Base-by-base conservation (phyloP, 2,797 vertebrate species). In the Acanthurus tractus region DNA sequence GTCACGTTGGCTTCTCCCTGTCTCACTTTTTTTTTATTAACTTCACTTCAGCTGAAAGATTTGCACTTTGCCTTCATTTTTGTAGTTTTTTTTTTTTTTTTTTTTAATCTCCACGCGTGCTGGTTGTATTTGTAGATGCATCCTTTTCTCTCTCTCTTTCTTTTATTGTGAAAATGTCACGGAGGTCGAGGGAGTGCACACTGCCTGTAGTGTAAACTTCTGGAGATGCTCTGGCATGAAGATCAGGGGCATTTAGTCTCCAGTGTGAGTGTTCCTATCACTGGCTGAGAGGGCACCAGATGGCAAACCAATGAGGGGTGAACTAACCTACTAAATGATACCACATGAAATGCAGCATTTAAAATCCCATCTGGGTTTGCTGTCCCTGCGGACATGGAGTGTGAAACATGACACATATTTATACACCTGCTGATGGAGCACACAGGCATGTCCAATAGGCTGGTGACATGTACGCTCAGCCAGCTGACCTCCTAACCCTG, bases 251-350 rank as follows among this genome's bases (percentile, higher is more conserved):
- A 20, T 81, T 81, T 50, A 73, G 53, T 57, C 81, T 85, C 66
- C 59, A 66, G 84, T 86, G 86, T 74, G 86, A 87, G 76, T 67
- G 80, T 75, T 87, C 76, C 88, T 53, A 68, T 86, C 79, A 40
- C 84, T 82, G 85, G 75, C 91, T 87, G 87, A 93, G 89, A 90
- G 91, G 92, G 92, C 93, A 95, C 94, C 97, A 98, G 97, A 98
- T 97, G 97, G 97, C 83, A 81, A 95, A 92, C 92, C 96, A 97
- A 96, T 96, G 96, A 98, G 96, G 96, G 96, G 92, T 96, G 93
- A 96, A 96, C 91, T 83, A 96, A 96, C 96, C 95, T 94, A 96
- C 96, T 97, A 96, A 94, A 95, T 92, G 95, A 92, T 95, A 93
- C 79, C 83, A 96, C 92, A 93, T 94, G 91, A 97, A 97, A 96